Evolutionary conservation across 2,888 invertebrate species (phyloP).

Genomic region (Ectemnius continuus): DNA sequence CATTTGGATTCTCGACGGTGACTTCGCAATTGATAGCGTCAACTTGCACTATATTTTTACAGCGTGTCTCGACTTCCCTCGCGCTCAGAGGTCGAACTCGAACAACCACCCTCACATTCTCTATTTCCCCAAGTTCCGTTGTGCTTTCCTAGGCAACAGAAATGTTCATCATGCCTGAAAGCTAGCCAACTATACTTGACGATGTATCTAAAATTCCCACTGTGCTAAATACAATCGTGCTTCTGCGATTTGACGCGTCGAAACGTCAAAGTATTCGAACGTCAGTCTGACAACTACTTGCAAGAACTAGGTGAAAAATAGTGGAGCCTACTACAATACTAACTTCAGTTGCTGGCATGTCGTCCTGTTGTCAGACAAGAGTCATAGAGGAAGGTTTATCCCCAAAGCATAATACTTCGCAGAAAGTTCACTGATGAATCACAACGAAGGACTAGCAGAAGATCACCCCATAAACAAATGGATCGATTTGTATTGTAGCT

Average conservation of each 20-base stretch:
- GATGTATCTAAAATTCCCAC: background rate
- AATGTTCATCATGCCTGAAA: background rate
- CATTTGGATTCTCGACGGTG: constrained; percentile 87
- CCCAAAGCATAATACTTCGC: constrained; percentile 51
- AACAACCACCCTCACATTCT: constrained; percentile 98
- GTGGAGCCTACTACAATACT: constrained; percentile 45
- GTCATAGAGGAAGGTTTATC: constrained; percentile 36
- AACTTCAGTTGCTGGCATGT: constrained; percentile 67
- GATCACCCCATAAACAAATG: constrained; percentile 65
- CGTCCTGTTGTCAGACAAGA: constrained; percentile 37
- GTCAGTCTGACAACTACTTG: constrained; percentile 9
- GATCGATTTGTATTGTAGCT: constrained; percentile 59
- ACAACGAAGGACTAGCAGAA: constrained; percentile 58
- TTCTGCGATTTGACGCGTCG: constrained; percentile 32
- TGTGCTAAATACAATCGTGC: background rate
- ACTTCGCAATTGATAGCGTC: constrained; percentile 88
- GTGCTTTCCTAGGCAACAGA: constrained; percentile 78
- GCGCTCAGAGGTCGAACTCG: constrained; percentile 95
- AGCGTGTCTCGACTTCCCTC: constrained; percentile 87
- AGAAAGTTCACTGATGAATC: constrained; percentile 38
- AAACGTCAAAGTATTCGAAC: constrained; percentile 34
- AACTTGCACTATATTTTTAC: constrained; percentile 87
- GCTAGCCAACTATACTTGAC: no score
- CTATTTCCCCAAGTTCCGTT: constrained; percentile 83
- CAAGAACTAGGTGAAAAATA: background rate